phyloP scores from a whole-genome alignment of 1,140 invertebrate genomes.

The Archivesica marissinica region DNA sequence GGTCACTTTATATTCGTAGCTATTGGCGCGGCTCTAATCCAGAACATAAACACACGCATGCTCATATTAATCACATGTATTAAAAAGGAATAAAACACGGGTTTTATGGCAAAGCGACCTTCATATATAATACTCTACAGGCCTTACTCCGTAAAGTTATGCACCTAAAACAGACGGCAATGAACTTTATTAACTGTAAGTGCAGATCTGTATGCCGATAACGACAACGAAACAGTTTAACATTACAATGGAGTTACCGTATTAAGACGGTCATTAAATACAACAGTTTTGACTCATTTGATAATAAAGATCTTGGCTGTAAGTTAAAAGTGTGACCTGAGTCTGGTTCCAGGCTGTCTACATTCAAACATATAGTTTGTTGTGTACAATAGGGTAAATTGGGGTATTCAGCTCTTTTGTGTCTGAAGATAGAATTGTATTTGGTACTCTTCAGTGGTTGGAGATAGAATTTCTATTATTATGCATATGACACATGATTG shows the following conservation, averaged over 20 bases:
- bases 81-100: too few relatives aligned
- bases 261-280: conserved; percentile 30
- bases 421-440: conserved; percentile 36
- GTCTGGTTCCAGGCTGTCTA: conserved; percentile 39
- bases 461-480: conserved; percentile 34
- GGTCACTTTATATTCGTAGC: too few relatives aligned
- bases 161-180: conserved; percentile 12
- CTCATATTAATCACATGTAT: too few relatives aligned
- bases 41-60: too few relatives aligned
- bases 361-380: conserved; percentile 9
- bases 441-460: not conserved
- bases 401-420: conserved; percentile 24
- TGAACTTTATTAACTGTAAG: conserved; percentile 21
- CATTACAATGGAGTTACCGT: conserved; percentile 10
- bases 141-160: not conserved
- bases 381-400: conserved; percentile 19
- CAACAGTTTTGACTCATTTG: conserved; percentile 27
- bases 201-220: not conserved
- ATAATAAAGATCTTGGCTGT: not conserved
- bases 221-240: not conserved
- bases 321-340: conserved; percentile 10
- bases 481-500: conserved; percentile 33
- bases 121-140: too few relatives aligned
- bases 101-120: too few relatives aligned
- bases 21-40: too few relatives aligned